Evolutionary conservation across 23 tunicate species (phyloP).

Genomic region (Oikopleura dioica): DNA sequence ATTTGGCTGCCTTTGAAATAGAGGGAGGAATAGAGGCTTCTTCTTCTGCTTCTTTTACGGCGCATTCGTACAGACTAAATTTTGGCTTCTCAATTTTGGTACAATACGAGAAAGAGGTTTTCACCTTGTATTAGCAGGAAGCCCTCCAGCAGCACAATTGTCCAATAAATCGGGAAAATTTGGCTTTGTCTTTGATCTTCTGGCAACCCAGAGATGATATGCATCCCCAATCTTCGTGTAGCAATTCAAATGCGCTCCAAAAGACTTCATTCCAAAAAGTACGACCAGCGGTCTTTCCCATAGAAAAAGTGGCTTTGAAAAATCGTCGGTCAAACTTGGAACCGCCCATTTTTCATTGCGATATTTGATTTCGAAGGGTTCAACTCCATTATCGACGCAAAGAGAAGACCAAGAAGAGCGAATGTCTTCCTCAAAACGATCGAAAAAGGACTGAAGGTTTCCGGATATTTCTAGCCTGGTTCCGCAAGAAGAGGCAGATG

Average conservation of each 20-base stretch:
- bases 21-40: slow-evolving; percentile 69
- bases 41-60: slow-evolving; percentile 58
- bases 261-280: slow-evolving; percentile 40
- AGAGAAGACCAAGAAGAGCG: too few species aligned
- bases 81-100: background rate
- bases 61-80: background rate
- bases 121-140: background rate
- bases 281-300: slow-evolving; percentile 46
- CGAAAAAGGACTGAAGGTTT: too few species aligned
- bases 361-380: too few species aligned
- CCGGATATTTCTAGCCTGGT: too few species aligned
- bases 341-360: too few species aligned
- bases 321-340: too few species aligned
- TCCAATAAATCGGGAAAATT: slow-evolving; percentile 77
- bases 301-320: slow-evolving; percentile 25
- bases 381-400: too few species aligned
- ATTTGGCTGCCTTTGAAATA: slow-evolving; percentile 23
- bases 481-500: too few species aligned
- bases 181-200: slow-evolving; percentile 37
- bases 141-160: slow-evolving; percentile 75
- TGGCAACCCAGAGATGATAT: background rate
- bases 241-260: slow-evolving; percentile 84
- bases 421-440: too few species aligned
- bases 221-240: slow-evolving; percentile 1
- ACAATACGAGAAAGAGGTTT: background rate